Conservation (phyloP, 2,113 vertebrate species). For the Thamnaconus septentrionalis region DNA sequence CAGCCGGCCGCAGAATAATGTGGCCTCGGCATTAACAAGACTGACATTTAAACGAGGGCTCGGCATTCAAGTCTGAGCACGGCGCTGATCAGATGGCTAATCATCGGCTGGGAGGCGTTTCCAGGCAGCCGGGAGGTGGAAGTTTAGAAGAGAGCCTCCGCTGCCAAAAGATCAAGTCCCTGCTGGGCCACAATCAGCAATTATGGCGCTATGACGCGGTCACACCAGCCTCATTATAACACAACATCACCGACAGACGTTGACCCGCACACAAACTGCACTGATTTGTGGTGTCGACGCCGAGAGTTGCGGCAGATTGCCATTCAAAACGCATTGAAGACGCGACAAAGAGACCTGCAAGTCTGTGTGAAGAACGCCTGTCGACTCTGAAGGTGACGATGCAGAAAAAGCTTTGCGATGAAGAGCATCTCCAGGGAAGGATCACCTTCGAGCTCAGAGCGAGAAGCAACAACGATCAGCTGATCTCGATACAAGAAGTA, state of each 20-base stretch:
- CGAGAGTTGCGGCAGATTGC: no score
- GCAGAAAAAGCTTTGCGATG: no score
- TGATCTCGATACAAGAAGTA: no score
- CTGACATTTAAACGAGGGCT: constrained; percentile 60
- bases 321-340: no score
- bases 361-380: no score
- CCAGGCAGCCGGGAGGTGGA: not conserved
- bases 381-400: no score
- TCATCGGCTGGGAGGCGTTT: constrained; percentile 33
- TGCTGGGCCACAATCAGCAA: not conserved
- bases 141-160: constrained; percentile 26
- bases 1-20: constrained; percentile 1
- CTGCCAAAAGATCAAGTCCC: constrained; percentile 23
- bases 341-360: no score
- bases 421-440: no score
- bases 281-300: no score
- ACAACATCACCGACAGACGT: constrained; percentile 19
- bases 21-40: constrained; percentile 53
- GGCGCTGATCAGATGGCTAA: constrained; percentile 27
- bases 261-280: not conserved
- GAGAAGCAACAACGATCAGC: no score
- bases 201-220: not conserved
- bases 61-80: not conserved
- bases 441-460: no score
- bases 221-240: constrained; percentile 30